Evolutionary conservation across 1,140 invertebrate genomes (phyloP), one percentile per base, ranked within the genome.

Genomic region (Pachyrhynchus sulphureomaculatus): DNA sequence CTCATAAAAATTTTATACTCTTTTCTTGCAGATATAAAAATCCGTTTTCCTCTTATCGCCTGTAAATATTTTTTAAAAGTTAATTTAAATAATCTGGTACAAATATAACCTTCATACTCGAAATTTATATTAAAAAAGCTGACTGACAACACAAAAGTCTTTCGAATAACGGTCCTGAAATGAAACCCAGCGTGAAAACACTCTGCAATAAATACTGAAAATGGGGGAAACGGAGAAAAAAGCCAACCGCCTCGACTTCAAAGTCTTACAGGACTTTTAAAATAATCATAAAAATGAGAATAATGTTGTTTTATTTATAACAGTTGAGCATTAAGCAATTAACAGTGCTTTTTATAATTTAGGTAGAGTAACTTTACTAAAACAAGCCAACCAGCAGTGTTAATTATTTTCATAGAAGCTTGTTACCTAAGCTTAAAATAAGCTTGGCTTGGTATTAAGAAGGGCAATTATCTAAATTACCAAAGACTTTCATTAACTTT

Each of bases 311-410:
- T 49, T 49, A 32, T 49, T 32, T 49, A 15, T 1, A 32, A 49
- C n/a, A 49, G 24, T 49, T 49, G 21, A 49, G 13, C 13, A 33
- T 49, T 15, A 13, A 49, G 45, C 45, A 49, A 18, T 49, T 49
- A 49, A 8, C 9, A 12, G 17, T 32, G 12, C 29, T n/a, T 49
- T 49, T 49, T 29, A 49, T 32, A 49, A 49, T 32, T 17, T 26
- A 49, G n/a, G 18, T 10, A 15, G 32, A 49, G 29, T 49, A 49
- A 33, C 29, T 49, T 49, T 32, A 6, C 13, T 2, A 6, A 20
- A 32, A 26, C 45, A 17, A 32, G 45, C 29, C 45, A 33, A 49
- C 24, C 18, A 23, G 42, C 23, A 24, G 42, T 45, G 23, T 45
- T 45, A 45, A 45, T 21, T 45, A 18, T 21, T 45, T 45, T 45